phyloP scores from a whole-genome alignment of 1,140 invertebrate species.

The Nasonia giraulti region DNA sequence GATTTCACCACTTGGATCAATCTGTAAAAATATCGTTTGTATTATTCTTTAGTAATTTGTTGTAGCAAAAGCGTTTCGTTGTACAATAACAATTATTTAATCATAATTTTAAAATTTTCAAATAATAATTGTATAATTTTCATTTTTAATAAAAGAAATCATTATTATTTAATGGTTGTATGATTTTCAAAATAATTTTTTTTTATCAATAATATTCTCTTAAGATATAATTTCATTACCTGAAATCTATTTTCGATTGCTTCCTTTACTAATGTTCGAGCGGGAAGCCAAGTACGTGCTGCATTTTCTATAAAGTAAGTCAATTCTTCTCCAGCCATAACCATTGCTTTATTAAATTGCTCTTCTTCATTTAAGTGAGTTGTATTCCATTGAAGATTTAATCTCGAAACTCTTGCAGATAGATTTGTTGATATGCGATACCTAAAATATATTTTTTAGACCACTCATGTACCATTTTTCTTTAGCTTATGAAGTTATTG shows the following conservation, averaged over 20 bases:
- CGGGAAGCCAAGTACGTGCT: conserved; percentile 88
- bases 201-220: background rate
- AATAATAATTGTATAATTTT: background rate
- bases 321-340: conserved; percentile 89
- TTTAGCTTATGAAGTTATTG: background rate
- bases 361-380: conserved; percentile 75
- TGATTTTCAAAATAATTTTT: no score
- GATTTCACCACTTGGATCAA: conserved; percentile 86
- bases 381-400: conserved; percentile 94
- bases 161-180: background rate
- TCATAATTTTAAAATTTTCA: no score
- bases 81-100: background rate
- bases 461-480: background rate
- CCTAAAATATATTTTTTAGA: conserved; percentile 60
- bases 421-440: conserved; percentile 87
- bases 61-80: no score
- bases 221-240: conserved; percentile 52
- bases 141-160: background rate
- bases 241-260: conserved; percentile 82
- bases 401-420: conserved; percentile 81
- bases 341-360: conserved; percentile 85
- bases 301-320: conserved; percentile 82
- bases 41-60: no score
- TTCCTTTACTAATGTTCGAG: conserved; percentile 82
- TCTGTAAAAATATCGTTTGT: conserved; percentile 59